Evolutionary conservation across 1,140 invertebrate genomes (phyloP).

Genomic region (Cotesia typhae): DNA sequence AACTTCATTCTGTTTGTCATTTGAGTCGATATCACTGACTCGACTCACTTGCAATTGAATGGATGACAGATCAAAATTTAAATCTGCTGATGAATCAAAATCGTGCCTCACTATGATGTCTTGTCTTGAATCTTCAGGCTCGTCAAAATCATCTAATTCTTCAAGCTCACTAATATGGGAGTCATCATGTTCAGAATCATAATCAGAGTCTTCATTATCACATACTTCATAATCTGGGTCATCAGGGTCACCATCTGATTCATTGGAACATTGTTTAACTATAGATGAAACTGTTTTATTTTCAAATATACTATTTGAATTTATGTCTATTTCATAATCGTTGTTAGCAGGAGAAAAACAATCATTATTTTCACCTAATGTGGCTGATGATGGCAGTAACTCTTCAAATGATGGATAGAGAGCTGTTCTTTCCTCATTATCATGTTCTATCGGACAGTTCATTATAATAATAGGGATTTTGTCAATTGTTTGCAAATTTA

Average conservation of each 20-base stretch:
- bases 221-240: background rate
- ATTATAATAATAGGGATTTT: background rate
- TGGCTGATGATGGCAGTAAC: background rate
- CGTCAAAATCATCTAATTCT: background rate
- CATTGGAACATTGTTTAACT: background rate
- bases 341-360: background rate
- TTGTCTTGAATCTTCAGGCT: background rate
- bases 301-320: background rate
- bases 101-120: background rate
- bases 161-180: constrained; percentile 2
- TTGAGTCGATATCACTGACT: background rate
- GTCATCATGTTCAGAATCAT: background rate
- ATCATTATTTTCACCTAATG: background rate
- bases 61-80: background rate
- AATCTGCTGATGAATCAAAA: background rate
- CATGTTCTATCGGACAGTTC: background rate
- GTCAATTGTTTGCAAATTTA: background rate
- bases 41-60: background rate
- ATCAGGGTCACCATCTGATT: background rate
- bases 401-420: background rate
- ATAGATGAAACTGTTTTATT: background rate
- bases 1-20: background rate
- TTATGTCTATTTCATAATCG: background rate
- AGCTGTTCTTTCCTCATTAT: background rate
- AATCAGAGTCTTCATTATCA: background rate